Percentiles rank a stretch among this genome's conserved stretches.
phyloP scores from a whole-genome alignment of 2,797 vertebrate genomes.

The Neosilurus hyrtlii region DNA sequence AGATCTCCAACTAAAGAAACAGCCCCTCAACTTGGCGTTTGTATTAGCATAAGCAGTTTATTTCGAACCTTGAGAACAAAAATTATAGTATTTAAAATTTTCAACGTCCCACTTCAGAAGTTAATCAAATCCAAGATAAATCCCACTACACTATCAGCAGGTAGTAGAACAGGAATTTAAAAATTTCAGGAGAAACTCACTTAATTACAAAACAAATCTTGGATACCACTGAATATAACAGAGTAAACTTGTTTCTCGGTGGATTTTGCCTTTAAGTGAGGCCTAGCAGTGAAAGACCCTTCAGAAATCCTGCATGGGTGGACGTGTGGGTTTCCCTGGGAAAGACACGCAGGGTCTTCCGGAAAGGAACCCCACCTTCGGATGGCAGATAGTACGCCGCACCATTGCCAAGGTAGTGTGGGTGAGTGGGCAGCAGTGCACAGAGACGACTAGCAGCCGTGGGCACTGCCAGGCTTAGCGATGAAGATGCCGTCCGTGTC shows the following conservation, averaged over 20 bases:
- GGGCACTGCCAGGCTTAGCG: slow-evolving; percentile 81
- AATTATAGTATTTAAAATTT: not conserved
- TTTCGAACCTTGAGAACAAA: not conserved
- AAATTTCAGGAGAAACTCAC: not conserved
- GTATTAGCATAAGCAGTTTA: not conserved
- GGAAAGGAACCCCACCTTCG: slow-evolving; percentile 81
- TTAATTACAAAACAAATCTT: not conserved
- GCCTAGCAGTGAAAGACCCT: slow-evolving; percentile 66
- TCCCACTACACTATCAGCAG: not conserved
- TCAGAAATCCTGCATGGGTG: slow-evolving; percentile 80
- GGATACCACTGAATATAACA: not conserved
- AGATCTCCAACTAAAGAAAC: not conserved
- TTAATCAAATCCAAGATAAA: not conserved
- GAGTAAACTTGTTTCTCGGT: not conserved
- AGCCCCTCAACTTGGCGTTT: not conserved
- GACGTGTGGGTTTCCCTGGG: slow-evolving; percentile 79
- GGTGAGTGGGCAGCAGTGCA: slow-evolving; percentile 77
- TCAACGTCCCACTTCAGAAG: not conserved
- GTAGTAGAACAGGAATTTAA: not conserved
- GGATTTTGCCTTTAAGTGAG: slow-evolving; percentile 49
- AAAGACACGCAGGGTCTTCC: slow-evolving; percentile 76
- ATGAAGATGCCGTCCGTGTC: slow-evolving; percentile 70
- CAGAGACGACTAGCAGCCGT: slow-evolving; percentile 80
- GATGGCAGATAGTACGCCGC: slow-evolving; percentile 52
- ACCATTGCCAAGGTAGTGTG: slow-evolving; percentile 73